Conservation (phyloP, 2,797 vertebrate species). For the Darevskia mixta region DNA sequence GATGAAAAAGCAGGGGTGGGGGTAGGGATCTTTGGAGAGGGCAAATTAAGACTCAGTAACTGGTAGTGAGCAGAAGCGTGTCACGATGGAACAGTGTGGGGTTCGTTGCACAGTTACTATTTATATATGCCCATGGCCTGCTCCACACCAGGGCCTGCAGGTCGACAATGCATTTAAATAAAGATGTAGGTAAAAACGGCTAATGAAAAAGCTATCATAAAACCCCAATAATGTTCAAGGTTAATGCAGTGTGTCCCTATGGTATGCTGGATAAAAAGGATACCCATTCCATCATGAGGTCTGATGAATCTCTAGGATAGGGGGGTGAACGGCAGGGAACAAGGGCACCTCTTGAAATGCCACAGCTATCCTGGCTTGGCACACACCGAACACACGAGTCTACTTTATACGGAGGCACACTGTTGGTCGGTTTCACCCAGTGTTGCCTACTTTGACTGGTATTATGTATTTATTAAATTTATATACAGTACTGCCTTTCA, state of each 20-base stretch:
- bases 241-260: not conserved
- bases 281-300: too few species aligned
- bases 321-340: too few species aligned
- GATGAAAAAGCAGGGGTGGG: constrained; percentile 20
- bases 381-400: not conserved
- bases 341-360: too few species aligned
- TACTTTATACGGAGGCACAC: not conserved
- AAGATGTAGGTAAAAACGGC: not conserved
- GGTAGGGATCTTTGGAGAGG: not conserved
- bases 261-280: too few species aligned
- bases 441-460: not conserved
- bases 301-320: too few species aligned
- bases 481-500: too few species aligned
- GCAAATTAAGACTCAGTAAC: not conserved
- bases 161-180: not conserved
- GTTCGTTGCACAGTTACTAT: not conserved
- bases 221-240: not conserved
- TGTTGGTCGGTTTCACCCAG: not conserved
- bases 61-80: not conserved
- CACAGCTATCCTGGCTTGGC: not conserved
- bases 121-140: not conserved
- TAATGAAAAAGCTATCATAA: not conserved
- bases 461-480: too few species aligned
- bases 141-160: not conserved
- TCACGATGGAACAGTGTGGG: not conserved